Conservation (phyloP, 2,113 vertebrate genomes). For the Pimephales promelas region DNA sequence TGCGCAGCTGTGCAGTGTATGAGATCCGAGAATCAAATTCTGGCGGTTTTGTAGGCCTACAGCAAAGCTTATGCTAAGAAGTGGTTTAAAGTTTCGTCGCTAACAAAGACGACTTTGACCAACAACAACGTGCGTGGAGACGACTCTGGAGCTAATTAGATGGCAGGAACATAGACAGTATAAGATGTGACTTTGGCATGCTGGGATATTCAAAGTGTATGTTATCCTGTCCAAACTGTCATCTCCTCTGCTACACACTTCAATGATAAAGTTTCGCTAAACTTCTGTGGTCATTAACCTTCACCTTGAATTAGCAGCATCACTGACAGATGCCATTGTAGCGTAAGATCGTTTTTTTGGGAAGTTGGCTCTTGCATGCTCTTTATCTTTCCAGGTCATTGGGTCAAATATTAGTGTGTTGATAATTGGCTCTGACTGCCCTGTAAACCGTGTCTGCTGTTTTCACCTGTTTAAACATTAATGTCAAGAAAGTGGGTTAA, state of each 20-base stretch:
- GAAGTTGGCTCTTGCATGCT: neutral
- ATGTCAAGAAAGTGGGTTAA: slow-evolving; percentile 14
- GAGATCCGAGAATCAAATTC: too few species aligned
- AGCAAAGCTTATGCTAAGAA: too few species aligned
- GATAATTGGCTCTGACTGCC: slow-evolving; percentile 21
- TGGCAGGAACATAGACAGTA: too few species aligned
- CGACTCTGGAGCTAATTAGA: too few species aligned
- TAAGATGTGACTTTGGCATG: neutral
- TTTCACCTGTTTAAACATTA: slow-evolving; percentile 2
- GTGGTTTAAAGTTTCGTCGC: too few species aligned
- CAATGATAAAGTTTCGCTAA: neutral
- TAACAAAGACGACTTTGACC: too few species aligned
- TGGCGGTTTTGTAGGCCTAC: too few species aligned
- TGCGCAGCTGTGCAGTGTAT: too few species aligned
- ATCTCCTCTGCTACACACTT: neutral
- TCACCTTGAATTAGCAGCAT: slow-evolving; percentile 35
- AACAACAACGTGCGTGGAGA: too few species aligned
- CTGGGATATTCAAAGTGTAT: neutral
- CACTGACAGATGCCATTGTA: slow-evolving; percentile 10
- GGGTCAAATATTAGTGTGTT: slow-evolving; percentile 32
- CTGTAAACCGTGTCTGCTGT: slow-evolving; percentile 17
- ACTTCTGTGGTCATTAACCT: slow-evolving; percentile 25
- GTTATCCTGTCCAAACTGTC: neutral
- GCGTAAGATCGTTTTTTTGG: slow-evolving; percentile 16
- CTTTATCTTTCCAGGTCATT: slow-evolving; percentile 33